Conservation (phyloP, 2,888 invertebrate genomes). For the Troilus luridus region DNA sequence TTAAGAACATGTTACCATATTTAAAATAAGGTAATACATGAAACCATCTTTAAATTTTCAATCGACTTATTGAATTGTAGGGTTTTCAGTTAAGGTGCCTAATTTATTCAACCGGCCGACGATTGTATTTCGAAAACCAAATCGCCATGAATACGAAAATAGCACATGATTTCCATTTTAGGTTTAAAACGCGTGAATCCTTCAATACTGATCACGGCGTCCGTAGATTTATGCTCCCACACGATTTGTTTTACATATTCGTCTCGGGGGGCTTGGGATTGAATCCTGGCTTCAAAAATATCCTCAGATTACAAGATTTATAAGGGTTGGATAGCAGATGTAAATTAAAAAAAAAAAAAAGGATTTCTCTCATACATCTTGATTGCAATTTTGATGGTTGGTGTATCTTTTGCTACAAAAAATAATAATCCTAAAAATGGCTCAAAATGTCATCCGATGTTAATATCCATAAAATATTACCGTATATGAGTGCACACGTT, state of each 20-base stretch:
- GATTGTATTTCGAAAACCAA: conserved; percentile 17
- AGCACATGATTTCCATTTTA: conserved; percentile 54
- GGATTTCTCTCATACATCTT: not conserved
- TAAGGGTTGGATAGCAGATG: conserved; percentile 9
- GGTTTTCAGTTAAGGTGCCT: conserved; percentile 26
- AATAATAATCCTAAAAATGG: too few relatives aligned
- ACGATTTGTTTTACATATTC: conserved; percentile 55
- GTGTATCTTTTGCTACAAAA: too few relatives aligned
- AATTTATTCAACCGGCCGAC: conserved; percentile 26
- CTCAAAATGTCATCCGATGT: too few relatives aligned
- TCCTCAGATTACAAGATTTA: conserved; percentile 38
- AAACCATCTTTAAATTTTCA: not conserved
- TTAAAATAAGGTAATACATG: too few relatives aligned
- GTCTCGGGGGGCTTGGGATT: conserved; percentile 20
- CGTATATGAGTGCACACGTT: too few relatives aligned
- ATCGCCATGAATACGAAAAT: conserved; percentile 57
- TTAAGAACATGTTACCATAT: too few relatives aligned
- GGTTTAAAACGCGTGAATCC: conserved; percentile 41
- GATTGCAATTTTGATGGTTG: not conserved
- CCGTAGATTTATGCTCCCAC: conserved; percentile 46
- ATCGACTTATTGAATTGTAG: not conserved
- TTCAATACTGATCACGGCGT: conserved; percentile 35
- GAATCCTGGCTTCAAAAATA: conserved; percentile 45
- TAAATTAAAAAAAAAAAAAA: not conserved
- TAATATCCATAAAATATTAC: too few relatives aligned